Conservation (phyloP, 2,113 vertebrate species). For the Epinephelus fuscoguttatus region DNA sequence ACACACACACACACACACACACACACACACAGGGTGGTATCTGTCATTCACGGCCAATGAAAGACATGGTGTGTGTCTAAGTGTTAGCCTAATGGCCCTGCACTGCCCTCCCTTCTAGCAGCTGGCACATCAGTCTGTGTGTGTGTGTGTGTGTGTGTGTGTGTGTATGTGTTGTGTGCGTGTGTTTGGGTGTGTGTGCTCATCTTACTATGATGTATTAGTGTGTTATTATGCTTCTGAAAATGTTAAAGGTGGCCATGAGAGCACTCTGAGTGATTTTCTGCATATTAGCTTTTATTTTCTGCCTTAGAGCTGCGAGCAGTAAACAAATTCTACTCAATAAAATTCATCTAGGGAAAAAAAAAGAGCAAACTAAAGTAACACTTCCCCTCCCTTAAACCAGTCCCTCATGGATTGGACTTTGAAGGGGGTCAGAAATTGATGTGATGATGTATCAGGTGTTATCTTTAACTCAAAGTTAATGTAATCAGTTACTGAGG, state of each 20-base stretch:
- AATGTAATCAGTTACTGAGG: not conserved
- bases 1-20: slow-evolving; percentile 41
- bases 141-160: slow-evolving; percentile 1
- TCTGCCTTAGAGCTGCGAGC: slow-evolving; percentile 9
- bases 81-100: slow-evolving; percentile 70
- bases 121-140: slow-evolving; percentile 28
- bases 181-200: slow-evolving; percentile 2
- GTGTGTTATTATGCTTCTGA: slow-evolving; percentile 43
- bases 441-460: not conserved
- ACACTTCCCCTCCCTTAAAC: not conserved
- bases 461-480: not conserved
- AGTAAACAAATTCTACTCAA: slow-evolving; percentile 19
- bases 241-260: slow-evolving; percentile 63
- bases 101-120: slow-evolving; percentile 54
- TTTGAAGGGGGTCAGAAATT: not conserved
- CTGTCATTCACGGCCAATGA: slow-evolving; percentile 70
- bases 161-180: slow-evolving; percentile 14
- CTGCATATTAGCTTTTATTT: slow-evolving; percentile 64
- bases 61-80: slow-evolving; percentile 77
- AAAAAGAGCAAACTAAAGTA: slow-evolving; percentile 1
- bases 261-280: slow-evolving; percentile 56
- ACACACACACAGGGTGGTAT: slow-evolving; percentile 25
- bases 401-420: slow-evolving; percentile 1
- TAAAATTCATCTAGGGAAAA: slow-evolving; percentile 27
- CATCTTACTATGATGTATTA: slow-evolving; percentile 27